phyloP scores from a whole-genome alignment of 1,140 invertebrate species.

The Triops longicaudatus region DNA sequence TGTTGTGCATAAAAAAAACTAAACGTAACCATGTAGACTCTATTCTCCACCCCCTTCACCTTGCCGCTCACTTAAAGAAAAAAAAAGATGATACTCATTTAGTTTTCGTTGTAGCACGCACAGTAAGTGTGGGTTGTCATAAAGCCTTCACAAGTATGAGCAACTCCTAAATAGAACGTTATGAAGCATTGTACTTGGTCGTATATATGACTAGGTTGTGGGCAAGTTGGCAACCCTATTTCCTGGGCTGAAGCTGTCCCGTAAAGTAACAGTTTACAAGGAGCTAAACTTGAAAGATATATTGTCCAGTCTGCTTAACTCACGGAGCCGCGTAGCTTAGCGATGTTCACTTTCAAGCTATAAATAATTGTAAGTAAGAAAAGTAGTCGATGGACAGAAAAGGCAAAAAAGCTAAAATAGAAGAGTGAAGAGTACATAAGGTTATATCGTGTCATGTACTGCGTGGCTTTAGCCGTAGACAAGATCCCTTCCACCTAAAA shows the following conservation, averaged over 20 bases:
- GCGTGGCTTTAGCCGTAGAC: conserved; percentile 5
- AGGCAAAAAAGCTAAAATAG: background rate
- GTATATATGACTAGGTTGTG: background rate
- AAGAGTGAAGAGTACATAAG: background rate
- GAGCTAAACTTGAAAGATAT: conserved; percentile 12
- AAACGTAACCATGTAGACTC: background rate
- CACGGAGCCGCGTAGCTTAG: background rate
- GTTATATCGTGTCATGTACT: background rate
- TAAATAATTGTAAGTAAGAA: background rate
- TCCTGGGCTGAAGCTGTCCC: background rate
- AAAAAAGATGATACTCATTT: background rate
- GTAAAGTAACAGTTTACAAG: background rate
- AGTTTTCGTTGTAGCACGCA: background rate
- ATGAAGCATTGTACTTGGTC: background rate
- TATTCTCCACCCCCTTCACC: background rate
- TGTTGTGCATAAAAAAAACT: background rate
- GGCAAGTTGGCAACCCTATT: background rate
- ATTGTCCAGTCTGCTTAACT: background rate
- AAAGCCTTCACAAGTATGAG: background rate
- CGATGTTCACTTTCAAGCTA: background rate
- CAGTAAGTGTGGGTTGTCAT: background rate
- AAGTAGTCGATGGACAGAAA: background rate
- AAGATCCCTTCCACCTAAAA: background rate
- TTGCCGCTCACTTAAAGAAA: too few species aligned
- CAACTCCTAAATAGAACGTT: conserved; percentile 7